Evolutionary conservation across 2,888 invertebrate genomes (phyloP).

Genomic region (Mesochorus sp.): DNA sequence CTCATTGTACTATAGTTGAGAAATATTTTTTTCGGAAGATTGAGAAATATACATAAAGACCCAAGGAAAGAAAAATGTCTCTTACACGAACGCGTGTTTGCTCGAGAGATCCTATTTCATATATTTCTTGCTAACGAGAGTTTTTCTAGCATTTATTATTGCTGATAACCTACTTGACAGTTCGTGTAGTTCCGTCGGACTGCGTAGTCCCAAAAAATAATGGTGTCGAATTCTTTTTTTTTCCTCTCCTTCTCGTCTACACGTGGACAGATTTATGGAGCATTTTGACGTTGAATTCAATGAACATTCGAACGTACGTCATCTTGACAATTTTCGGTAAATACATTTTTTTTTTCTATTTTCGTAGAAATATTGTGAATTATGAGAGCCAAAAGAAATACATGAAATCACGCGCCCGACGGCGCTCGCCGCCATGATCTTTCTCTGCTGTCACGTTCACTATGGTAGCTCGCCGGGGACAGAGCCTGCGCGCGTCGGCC

Average conservation of each 20-base stretch:
- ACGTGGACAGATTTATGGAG: constrained; percentile 16
- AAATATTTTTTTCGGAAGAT: constrained; percentile 13
- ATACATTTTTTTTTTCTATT: constrained; percentile 17
- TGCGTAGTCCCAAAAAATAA: not conserved
- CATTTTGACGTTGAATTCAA: constrained; percentile 1
- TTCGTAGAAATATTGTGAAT: not conserved
- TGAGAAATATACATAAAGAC: not conserved
- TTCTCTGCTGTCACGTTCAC: constrained; percentile 12
- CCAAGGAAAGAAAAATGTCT: constrained; percentile 2
- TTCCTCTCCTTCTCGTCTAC: not conserved
- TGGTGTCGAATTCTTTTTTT: constrained; percentile 14
- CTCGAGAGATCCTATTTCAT: constrained; percentile 23
- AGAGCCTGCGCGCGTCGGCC: constrained; percentile 62
- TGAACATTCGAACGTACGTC: not conserved
- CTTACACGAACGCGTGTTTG: not conserved
- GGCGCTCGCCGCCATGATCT: constrained; percentile 63
- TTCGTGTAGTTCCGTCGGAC: constrained; percentile 51
- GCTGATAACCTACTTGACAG: constrained; percentile 45
- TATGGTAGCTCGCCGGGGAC: constrained; percentile 22
- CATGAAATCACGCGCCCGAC: constrained; percentile 60
- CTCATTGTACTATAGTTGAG: not conserved
- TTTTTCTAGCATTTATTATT: constrained; percentile 19
- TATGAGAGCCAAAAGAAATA: constrained; percentile 21
- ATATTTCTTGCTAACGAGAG: not conserved
- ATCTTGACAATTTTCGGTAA: not conserved